Percentiles rank a stretch among this genome's conserved stretches.
phyloP scores from a whole-genome alignment of 1,140 invertebrate genomes.

The Hyposmocoma kahamanoa region DNA sequence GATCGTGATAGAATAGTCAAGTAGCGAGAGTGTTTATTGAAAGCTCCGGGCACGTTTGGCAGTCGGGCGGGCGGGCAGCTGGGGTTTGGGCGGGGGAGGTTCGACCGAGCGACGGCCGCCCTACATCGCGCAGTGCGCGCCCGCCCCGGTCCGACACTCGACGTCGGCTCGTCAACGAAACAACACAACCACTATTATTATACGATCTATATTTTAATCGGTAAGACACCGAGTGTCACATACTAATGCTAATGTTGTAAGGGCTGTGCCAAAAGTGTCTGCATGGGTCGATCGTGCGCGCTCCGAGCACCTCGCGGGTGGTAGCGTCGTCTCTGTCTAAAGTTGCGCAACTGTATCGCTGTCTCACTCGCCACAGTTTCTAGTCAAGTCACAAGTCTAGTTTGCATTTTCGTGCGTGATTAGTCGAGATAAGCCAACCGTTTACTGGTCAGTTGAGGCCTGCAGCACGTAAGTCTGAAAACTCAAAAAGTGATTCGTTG shows the following conservation, averaged over 20 bases:
- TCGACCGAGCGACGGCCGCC: constrained; percentile 23
- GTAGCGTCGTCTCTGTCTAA: constrained; percentile 28
- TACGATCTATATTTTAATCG: constrained; percentile 65
- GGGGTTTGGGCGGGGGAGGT: constrained; percentile 17
- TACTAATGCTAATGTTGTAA: constrained; percentile 17
- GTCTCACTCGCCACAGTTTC: constrained; percentile 19
- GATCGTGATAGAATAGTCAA: constrained; percentile 11
- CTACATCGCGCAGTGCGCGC: constrained; percentile 54
- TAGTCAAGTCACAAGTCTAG: constrained; percentile 16
- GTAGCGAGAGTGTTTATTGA: constrained; percentile 40
- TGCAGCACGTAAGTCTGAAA: constrained; percentile 51
- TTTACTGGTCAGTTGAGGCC: constrained; percentile 41
- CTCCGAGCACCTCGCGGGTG: no score
- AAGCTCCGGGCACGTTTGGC: constrained; percentile 13
- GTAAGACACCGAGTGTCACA: constrained; percentile 56
- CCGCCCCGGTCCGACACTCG: constrained; percentile 69
- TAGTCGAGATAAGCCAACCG: constrained; percentile 34
- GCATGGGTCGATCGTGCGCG: constrained; percentile 10
- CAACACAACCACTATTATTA: constrained; percentile 52
- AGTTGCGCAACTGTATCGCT: constrained; percentile 41
- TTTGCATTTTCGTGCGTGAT: constrained; percentile 40
- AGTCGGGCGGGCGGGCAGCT: background rate
- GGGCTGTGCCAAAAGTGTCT: constrained; percentile 30
- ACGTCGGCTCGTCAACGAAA: constrained; percentile 69
- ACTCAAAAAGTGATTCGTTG: constrained; percentile 20